Conservation (phyloP, 2,797 vertebrate species). For the Chromobotia macracanthus region DNA sequence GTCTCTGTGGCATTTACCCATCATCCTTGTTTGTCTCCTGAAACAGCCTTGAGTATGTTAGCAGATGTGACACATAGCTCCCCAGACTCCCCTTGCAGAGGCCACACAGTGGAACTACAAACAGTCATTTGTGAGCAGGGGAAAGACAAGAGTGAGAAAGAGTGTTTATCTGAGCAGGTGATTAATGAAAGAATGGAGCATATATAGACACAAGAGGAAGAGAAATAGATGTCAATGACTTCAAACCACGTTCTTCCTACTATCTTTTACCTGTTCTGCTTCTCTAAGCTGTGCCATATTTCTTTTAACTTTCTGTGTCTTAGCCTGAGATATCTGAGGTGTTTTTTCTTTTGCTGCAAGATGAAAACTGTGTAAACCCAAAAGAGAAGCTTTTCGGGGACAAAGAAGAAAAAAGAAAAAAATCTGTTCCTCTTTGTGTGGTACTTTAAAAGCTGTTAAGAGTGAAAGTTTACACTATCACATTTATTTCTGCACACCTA, state of each 20-base stretch:
- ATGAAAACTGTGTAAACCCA: conserved; percentile 33
- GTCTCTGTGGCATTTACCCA: conserved; percentile 37
- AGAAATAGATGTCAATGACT: conserved; percentile 26
- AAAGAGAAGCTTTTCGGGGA: conserved; percentile 21
- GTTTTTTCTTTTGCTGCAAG: conserved; percentile 28
- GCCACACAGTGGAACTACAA: conserved; percentile 38
- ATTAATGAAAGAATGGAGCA: conserved; percentile 31
- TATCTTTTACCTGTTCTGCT: not conserved
- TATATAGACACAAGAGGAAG: conserved; percentile 18
- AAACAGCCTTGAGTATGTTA: conserved; percentile 49
- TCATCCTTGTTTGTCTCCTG: conserved; percentile 50
- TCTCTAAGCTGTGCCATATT: not conserved
- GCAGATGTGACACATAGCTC: conserved; percentile 44
- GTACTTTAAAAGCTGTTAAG: conserved; percentile 24
- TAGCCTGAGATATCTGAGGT: conserved; percentile 19
- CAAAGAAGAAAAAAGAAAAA: not conserved
- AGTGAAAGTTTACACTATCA: not conserved
- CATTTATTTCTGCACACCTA: conserved; percentile 5
- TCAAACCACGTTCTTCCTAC: conserved; percentile 10
- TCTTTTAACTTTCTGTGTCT: conserved; percentile 21
- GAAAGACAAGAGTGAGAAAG: conserved; percentile 16
- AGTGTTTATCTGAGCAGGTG: conserved; percentile 25
- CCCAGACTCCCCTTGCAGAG: conserved; percentile 32
- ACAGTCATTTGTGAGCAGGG: conserved; percentile 28
- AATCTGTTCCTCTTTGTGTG: conserved; percentile 9